Evolutionary conservation across 2,113 vertebrate genomes (phyloP).

Genomic region (Pholis gunnellus): DNA sequence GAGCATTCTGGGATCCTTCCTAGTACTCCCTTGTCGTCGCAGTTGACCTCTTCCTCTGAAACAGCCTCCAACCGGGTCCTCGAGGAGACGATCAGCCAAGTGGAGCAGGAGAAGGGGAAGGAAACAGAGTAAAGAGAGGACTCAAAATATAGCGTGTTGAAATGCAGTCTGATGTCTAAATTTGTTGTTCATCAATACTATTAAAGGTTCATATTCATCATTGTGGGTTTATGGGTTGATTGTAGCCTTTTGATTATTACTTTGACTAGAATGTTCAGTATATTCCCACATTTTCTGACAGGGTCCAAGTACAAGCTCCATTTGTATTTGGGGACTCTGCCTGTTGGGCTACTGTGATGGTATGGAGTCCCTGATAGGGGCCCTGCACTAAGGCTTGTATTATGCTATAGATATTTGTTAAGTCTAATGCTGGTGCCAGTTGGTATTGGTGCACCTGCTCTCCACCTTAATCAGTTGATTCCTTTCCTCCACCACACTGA

Average conservation of each 20-base stretch:
- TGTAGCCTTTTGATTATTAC: not conserved
- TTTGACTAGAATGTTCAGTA: slow-evolving; percentile 5
- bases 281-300: not conserved
- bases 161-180: not conserved
- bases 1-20: slow-evolving; percentile 36
- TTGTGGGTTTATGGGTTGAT: not conserved
- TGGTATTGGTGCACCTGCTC: not conserved
- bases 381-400: not conserved
- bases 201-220: not conserved
- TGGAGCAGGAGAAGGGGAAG: slow-evolving; percentile 3
- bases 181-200: not conserved
- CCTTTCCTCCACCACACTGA: not conserved
- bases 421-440: not conserved
- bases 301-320: not conserved
- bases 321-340: not conserved
- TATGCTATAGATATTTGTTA: not conserved
- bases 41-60: slow-evolving; percentile 23
- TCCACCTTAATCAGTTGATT: too few species aligned
- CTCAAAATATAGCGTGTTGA: not conserved
- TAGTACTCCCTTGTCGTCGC: not conserved
- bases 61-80: slow-evolving; percentile 40
- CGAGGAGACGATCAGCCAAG: slow-evolving; percentile 28
- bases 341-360: too few species aligned
- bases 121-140: slow-evolving; percentile 14
- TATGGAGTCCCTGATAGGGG: not conserved